Evolutionary conservation across 2,797 vertebrate genomes (phyloP), one percentile per base, ranked within the genome.

Genomic region (Capromys pilorides): DNA sequence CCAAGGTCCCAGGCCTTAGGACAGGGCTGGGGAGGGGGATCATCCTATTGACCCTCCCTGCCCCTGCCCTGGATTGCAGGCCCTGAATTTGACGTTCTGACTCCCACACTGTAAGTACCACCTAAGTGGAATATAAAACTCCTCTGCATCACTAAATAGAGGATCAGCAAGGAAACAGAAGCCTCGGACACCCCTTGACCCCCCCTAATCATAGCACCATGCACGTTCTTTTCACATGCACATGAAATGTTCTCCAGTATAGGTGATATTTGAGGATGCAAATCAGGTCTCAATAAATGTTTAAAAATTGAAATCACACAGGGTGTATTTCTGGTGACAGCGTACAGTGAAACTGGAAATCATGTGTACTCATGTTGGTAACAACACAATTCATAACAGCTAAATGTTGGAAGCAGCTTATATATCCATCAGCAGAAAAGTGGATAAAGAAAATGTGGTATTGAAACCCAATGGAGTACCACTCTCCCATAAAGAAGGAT

Each of bases 311-410:
- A 92, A 86, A 67, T 78, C 22, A 81, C 62, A 79, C 49, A 88
- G 77, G 62, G 16, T 69, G 41, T 77, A 28, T 67, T 67, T 93
- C 69, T 90, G 73, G 80, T 21, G 78, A 84, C 39, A 51, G 51
- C 45, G 21, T 24, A 22, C 54, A 92, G 86, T 84, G 49, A 93
- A 93, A 86, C 36, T 61, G 57, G 64, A 93, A 95, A 73, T 86
- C 22, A 93, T 31, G 73, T 28, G 4, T 28, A 7, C 26, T 41
- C 73, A 77, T 16, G 41, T 31, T 49, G 31, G 49, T 18, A 77
- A 26, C 26, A 75, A 24, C 71, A 49, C 14, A 49, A 49, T 77
- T 49, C 36, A 77, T 28, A 31, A 49, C 31, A 77, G 13, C 6
- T 31, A 77, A 49, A 31, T 49, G 24, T 49, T 77, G 41, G 73